These are phyloP conservation scores for Uropetala carovei DNA, from an alignment of 2,888 invertebrate species.

Conservation along the genomic window DNA sequence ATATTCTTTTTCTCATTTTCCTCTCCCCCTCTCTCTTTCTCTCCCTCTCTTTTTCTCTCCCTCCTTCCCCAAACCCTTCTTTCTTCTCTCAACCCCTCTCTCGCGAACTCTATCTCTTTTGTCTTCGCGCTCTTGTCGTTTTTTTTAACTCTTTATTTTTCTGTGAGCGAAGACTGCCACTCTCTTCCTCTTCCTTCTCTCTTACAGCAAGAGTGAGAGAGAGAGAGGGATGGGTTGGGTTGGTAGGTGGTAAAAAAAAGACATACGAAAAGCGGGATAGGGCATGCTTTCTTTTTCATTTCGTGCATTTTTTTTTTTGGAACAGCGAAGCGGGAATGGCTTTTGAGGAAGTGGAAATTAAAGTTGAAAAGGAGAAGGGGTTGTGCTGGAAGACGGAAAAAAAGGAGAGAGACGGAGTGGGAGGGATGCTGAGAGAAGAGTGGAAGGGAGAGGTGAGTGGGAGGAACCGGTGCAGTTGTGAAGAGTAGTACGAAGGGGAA, in stretches of 20 bases:
- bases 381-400: too few relatives aligned
- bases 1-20: not conserved
- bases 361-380: not conserved
- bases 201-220: too few relatives aligned
- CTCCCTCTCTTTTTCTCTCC: not conserved
- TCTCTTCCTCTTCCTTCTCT: too few relatives aligned
- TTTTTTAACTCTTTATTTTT: not conserved
- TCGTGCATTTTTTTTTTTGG: too few relatives aligned
- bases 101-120: not conserved
- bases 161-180: not conserved
- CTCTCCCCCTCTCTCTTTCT: not conserved
- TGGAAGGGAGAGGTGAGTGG: not conserved
- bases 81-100: not conserved
- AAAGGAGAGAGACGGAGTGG: not conserved
- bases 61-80: too few relatives aligned
- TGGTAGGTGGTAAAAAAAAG: too few relatives aligned
- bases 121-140: not conserved
- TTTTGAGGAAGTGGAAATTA: not conserved
- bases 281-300: too few relatives aligned
- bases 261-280: too few relatives aligned
- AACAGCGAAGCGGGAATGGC: not conserved
- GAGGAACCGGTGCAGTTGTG: not conserved
- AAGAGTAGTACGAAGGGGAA: too few relatives aligned
- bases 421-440: not conserved
- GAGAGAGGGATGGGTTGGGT: too few relatives aligned